Conservation (phyloP, 1,140 invertebrate species). For the Brachionus calyciflorus region DNA sequence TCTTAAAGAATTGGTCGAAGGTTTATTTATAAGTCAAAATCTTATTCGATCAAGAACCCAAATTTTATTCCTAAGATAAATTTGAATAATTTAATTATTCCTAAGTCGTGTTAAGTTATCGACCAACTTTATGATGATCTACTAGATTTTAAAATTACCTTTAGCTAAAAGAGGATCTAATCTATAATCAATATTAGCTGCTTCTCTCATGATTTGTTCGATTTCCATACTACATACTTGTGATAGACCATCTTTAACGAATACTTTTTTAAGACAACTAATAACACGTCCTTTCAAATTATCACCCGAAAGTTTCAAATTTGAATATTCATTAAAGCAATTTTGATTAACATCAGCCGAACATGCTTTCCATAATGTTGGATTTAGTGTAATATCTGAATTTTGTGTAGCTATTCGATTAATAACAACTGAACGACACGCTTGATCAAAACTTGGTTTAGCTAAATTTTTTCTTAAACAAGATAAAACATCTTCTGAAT, state of each 20-base stretch:
- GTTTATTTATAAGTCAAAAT: no score
- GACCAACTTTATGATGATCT: no score
- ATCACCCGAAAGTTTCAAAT: constrained; percentile 51
- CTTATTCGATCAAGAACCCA: no score
- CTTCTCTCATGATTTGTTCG: constrained; percentile 42
- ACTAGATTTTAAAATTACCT: not conserved
- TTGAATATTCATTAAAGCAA: constrained; percentile 63
- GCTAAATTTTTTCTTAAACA: constrained; percentile 72
- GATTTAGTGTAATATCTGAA: constrained; percentile 83
- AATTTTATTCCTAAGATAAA: no score
- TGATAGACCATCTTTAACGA: constrained; percentile 43
- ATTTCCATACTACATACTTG: constrained; percentile 1
- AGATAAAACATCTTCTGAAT: constrained; percentile 55
- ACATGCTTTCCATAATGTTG: constrained; percentile 75
- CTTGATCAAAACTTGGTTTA: constrained; percentile 75
- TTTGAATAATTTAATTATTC: no score
- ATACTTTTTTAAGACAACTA: constrained; percentile 59
- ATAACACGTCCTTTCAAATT: constrained; percentile 57
- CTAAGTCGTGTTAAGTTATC: no score
- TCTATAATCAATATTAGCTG: constrained; percentile 42
- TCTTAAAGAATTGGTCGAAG: no score
- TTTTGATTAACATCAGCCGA: constrained; percentile 71
- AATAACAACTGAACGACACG: constrained; percentile 79
- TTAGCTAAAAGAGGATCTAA: constrained; percentile 27
- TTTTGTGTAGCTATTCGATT: constrained; percentile 87